A percentile compares a stretch with the other conserved stretches of the same genome.
These are phyloP conservation scores for Protobothrops mucrosquamatus DNA, from an alignment of 2,113 vertebrate genomes.

Conservation along the genomic window DNA sequence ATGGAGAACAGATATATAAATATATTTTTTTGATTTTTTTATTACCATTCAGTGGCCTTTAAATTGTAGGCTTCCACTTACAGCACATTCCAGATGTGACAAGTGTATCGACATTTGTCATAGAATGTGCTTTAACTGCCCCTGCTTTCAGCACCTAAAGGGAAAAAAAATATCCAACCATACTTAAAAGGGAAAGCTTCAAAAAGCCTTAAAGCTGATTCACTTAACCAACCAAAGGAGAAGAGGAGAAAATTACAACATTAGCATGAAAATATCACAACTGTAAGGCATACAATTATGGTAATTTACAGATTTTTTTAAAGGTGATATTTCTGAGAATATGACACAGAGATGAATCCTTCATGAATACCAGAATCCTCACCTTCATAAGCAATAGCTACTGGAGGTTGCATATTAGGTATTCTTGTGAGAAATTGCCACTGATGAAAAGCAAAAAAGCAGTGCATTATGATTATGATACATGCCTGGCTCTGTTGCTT, in stretches of 20 bases:
- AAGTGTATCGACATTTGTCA: neutral
- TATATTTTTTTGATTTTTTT: neutral
- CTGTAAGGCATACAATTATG: constrained; percentile 35
- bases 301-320: constrained; percentile 42
- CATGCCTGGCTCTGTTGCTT: neutral
- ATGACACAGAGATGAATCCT: constrained; percentile 35
- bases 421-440: neutral
- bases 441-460: neutral
- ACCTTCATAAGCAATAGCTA: constrained; percentile 7
- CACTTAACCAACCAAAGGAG: constrained; percentile 13
- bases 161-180: rapidly evolving
- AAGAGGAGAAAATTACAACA: constrained; percentile 36
- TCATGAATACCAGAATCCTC: constrained; percentile 13
- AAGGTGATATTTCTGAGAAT: constrained; percentile 27
- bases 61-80: constrained; percentile 9
- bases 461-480: neutral
- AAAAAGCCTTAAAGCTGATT: constrained; percentile 40
- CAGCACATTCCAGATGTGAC: neutral
- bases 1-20: constrained; percentile 6
- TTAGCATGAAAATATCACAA: constrained; percentile 50
- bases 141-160: neutral
- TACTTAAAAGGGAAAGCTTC: constrained; percentile 35
- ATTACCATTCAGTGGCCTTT: constrained; percentile 22
- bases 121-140: constrained; percentile 16
- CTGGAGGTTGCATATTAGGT: constrained; percentile 17